phyloP scores from a whole-genome alignment of 2,113 vertebrate genomes.

The Megaceryle torquata region DNA sequence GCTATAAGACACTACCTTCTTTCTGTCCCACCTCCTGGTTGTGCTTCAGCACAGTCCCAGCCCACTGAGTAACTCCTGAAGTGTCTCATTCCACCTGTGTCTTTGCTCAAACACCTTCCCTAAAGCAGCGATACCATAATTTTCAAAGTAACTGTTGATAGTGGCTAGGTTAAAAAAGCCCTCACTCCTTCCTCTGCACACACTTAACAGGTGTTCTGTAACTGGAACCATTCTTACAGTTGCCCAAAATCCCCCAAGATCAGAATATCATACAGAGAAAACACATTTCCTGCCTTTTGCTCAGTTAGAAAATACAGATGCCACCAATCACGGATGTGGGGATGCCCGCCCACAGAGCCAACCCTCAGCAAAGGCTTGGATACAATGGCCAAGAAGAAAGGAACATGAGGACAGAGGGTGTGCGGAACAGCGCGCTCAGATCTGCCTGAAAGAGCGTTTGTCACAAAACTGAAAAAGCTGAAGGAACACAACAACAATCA shows the following conservation, averaged over 20 bases:
- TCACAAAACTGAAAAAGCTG: neutral
- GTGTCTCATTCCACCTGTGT: neutral
- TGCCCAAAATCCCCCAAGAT: neutral
- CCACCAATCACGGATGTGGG: neutral
- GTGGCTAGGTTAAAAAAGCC: neutral
- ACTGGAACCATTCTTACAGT: neutral
- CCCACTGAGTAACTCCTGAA: neutral
- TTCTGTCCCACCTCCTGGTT: neutral
- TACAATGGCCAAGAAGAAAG: neutral
- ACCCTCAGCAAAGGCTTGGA: neutral
- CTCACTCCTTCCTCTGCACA: neutral
- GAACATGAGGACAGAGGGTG: neutral
- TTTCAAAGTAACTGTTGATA: neutral
- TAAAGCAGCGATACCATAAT: neutral
- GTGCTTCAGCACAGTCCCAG: neutral
- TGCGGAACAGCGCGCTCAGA: rapidly evolving
- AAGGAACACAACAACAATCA: neutral
- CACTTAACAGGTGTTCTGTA: neutral
- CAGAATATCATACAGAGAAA: neutral
- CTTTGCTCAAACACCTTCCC: neutral
- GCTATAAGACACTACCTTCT: neutral
- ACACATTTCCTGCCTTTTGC: neutral
- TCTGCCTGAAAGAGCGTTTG: neutral
- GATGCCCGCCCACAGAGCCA: neutral
- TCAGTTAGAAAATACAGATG: neutral